Evolutionary conservation across 2,888 invertebrate genomes (phyloP).

Genomic region (Ectemnius lituratus): DNA sequence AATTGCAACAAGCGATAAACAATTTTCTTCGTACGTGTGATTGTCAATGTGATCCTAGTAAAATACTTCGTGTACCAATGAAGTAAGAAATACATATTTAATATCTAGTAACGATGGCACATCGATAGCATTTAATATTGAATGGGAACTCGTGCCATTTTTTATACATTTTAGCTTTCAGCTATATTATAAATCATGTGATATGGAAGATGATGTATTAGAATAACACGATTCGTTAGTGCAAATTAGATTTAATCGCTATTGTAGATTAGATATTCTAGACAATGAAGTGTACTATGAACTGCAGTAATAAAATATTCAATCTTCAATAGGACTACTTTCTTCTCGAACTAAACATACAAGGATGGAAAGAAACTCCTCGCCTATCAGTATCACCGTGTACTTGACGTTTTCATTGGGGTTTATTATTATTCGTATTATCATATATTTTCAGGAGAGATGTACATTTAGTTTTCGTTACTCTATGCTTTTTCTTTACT

Average conservation of each 20-base stretch:
- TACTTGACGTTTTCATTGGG: constrained; percentile 61
- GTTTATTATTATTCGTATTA: constrained; percentile 52
- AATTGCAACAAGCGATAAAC: constrained; percentile 2
- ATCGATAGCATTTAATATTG: constrained; percentile 5
- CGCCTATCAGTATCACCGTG: constrained; percentile 42
- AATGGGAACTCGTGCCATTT: constrained; percentile 39
- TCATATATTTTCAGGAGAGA: constrained; percentile 60
- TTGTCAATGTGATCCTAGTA: constrained; percentile 55
- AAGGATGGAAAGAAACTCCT: constrained; percentile 6
- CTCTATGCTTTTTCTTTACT: constrained; percentile 56
- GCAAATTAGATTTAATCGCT: constrained; percentile 38
- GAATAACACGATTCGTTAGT: constrained; percentile 36
- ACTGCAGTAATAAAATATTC: constrained; percentile 46
- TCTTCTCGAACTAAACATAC: neutral
- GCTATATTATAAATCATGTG: constrained; percentile 42
- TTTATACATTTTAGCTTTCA: constrained; percentile 42
- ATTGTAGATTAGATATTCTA: constrained; percentile 21
- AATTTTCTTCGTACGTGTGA: constrained; percentile 42
- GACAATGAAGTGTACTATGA: constrained; percentile 35
- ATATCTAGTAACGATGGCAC: constrained; percentile 38
- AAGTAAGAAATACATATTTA: constrained; percentile 44
- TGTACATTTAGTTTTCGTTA: constrained; percentile 53
- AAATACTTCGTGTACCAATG: constrained; percentile 39
- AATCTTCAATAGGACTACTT: neutral
- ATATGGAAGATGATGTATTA: constrained; percentile 31